Conservation (phyloP, 2,113 vertebrate species). For the Chamaea fasciata region DNA sequence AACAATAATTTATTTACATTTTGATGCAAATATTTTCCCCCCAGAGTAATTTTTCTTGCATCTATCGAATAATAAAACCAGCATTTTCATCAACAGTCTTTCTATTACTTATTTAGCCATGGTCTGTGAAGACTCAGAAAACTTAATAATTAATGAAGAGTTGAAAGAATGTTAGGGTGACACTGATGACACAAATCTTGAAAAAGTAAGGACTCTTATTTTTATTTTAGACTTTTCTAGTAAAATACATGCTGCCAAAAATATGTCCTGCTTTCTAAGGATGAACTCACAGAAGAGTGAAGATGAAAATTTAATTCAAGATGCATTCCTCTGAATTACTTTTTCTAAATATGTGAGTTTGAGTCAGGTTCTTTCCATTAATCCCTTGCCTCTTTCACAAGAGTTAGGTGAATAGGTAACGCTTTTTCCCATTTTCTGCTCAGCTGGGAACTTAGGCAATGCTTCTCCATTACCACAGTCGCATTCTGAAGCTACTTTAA, state of each 20-base stretch:
- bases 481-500: conserved; percentile 63
- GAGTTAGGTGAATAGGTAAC: neutral
- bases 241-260: neutral
- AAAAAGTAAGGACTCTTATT: neutral
- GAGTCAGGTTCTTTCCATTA: neutral
- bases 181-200: neutral
- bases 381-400: neutral
- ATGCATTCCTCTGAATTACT: neutral
- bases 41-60: neutral
- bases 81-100: neutral
- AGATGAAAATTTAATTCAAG: neutral
- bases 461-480: conserved; percentile 32
- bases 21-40: neutral
- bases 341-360: neutral
- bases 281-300: neutral
- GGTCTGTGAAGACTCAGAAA: neutral
- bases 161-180: neutral
- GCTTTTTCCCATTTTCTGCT: neutral
- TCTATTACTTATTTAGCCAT: neutral
- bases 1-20: neutral
- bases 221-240: neutral
- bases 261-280: neutral
- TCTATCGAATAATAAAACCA: neutral
- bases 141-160: neutral
- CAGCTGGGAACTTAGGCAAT: conserved; percentile 44